phyloP scores from a whole-genome alignment of 2,797 vertebrate genomes.

The Tinamus major region DNA sequence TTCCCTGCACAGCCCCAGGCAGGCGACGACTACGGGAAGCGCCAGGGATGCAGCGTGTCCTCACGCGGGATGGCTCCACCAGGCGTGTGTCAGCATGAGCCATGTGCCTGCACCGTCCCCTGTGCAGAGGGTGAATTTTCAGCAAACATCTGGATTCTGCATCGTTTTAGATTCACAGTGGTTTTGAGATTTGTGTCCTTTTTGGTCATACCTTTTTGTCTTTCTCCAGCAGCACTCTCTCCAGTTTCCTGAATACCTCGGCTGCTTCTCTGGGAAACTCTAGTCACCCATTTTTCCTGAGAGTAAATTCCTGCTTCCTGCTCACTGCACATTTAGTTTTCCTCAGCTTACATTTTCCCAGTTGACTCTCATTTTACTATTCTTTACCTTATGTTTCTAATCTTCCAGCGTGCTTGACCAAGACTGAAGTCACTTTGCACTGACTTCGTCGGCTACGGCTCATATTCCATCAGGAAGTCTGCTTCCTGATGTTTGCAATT shows the following conservation, averaged over 20 bases:
- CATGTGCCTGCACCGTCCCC: rapidly evolving
- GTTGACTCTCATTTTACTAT: neutral
- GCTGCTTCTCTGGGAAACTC: neutral
- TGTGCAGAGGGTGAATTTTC: neutral
- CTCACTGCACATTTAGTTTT: neutral
- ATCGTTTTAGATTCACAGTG: rapidly evolving
- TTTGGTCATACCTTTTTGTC: neutral
- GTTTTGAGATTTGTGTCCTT: neutral
- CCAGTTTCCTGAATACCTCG: neutral
- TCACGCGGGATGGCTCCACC: too few species aligned
- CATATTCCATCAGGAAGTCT: neutral
- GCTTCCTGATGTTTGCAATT: neutral
- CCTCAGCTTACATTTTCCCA: neutral
- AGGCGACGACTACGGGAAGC: rapidly evolving
- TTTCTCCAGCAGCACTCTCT: neutral
- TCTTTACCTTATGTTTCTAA: neutral
- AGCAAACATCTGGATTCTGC: neutral
- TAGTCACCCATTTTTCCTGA: neutral
- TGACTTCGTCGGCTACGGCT: neutral
- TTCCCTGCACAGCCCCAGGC: neutral
- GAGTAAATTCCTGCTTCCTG: neutral
- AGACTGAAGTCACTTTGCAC: neutral
- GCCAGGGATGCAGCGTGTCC: too few species aligned
- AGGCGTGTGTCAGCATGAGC: neutral
- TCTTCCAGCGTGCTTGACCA: neutral